phyloP scores from a whole-genome alignment of 2,113 vertebrate genomes.

The Myodes glareolus region DNA sequence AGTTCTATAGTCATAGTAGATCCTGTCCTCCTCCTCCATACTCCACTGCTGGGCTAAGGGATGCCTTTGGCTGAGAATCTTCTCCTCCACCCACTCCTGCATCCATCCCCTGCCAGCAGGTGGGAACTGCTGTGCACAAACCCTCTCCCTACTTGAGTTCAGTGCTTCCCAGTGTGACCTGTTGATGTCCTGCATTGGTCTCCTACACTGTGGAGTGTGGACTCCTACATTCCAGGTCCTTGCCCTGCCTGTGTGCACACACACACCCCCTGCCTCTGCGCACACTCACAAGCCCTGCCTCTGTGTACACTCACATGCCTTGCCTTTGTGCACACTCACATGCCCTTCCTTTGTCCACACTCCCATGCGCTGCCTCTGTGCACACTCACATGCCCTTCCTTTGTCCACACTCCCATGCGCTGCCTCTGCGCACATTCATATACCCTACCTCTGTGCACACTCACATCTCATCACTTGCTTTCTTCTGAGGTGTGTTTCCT shows the following conservation, averaged over 20 bases:
- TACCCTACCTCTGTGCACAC: background rate
- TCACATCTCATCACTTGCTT: background rate
- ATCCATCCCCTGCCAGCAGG: background rate
- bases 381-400: too few species aligned
- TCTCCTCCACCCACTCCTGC: background rate
- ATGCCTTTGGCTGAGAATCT: background rate
- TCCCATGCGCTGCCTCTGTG: too few species aligned
- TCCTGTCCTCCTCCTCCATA: background rate
- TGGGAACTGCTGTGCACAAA: background rate
- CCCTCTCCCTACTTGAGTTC: background rate
- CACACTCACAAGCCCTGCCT: background rate
- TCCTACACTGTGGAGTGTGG: too few species aligned
- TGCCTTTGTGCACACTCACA: background rate
- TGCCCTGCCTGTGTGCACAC: too few species aligned
- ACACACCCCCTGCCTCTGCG: background rate
- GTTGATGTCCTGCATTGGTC: background rate
- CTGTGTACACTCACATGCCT: background rate
- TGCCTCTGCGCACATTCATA: too few species aligned
- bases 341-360: background rate
- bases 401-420: too few species aligned
- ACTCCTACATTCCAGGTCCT: background rate
- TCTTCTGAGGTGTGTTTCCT: background rate
- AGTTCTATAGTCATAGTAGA: background rate
- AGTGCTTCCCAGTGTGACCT: background rate
- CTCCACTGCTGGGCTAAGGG: background rate